phyloP scores from a whole-genome alignment of 2,797 vertebrate species.

The Iguana delicatissima region DNA sequence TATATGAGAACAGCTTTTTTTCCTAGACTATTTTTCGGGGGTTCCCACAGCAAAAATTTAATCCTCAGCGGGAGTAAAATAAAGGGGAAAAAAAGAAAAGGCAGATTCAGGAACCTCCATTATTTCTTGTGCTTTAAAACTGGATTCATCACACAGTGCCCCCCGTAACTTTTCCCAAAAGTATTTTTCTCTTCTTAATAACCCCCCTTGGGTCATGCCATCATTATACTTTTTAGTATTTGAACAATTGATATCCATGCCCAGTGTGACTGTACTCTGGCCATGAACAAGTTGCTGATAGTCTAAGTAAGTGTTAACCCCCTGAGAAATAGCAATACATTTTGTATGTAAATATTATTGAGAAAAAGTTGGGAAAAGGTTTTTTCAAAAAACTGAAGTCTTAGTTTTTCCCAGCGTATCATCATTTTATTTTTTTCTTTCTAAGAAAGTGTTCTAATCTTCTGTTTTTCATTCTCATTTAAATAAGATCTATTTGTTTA shows the following conservation, averaged over 20 bases:
- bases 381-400: constrained; percentile 13
- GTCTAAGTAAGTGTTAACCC: not conserved
- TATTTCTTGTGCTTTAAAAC: not conserved
- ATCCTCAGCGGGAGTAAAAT: not conserved
- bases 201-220: not conserved
- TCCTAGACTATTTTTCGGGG: not conserved
- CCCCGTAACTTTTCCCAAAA: not conserved
- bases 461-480: not conserved
- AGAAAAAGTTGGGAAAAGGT: constrained; percentile 18
- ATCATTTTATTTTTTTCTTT: constrained; percentile 16
- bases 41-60: not conserved
- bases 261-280: not conserved
- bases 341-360: constrained; percentile 18
- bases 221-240: not conserved
- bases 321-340: not conserved
- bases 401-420: not conserved
- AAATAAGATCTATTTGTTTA: constrained; percentile 18
- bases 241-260: not conserved
- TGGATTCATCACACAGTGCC: not conserved
- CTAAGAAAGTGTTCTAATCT: constrained; percentile 33
- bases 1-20: not conserved
- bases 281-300: not conserved
- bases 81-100: not conserved
- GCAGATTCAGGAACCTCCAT: not conserved
- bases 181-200: not conserved